Conservation (phyloP, 2,888 invertebrate species). For the Zygogramma bicolorata region DNA sequence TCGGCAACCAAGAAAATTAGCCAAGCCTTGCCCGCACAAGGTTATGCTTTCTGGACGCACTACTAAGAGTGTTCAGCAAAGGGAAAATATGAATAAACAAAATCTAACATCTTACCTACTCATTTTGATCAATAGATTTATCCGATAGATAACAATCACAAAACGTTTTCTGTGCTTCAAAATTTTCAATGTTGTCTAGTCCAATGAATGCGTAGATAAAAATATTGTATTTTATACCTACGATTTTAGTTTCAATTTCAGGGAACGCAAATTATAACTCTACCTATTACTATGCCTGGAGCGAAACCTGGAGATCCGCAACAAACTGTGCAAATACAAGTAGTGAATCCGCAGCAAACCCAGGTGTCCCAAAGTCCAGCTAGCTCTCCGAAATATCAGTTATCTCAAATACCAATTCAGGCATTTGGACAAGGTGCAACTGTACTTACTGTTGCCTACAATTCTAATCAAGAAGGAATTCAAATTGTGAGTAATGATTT, state of each 20-base stretch:
- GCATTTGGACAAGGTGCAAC: constrained; percentile 80
- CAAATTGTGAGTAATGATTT: constrained; percentile 69
- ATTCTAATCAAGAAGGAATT: constrained; percentile 71
- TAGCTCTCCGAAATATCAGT: constrained; percentile 80
- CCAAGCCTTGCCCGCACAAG: too few species aligned
- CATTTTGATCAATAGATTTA: too few species aligned
- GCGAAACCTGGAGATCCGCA: constrained; percentile 81
- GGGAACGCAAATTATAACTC: constrained; percentile 78
- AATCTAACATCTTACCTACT: too few species aligned
- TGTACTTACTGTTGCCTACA: constrained; percentile 81
- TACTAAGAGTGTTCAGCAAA: too few species aligned
- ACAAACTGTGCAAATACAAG: constrained; percentile 83
- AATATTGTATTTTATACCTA: background rate
- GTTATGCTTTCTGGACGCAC: too few species aligned
- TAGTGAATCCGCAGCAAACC: constrained; percentile 62
- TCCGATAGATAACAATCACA: too few species aligned
- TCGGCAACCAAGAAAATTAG: too few species aligned
- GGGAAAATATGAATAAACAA: too few species aligned
- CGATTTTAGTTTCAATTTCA: constrained; percentile 23
- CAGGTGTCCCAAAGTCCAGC: constrained; percentile 63
- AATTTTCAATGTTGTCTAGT: background rate
- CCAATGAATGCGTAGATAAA: background rate
- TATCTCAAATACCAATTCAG: constrained; percentile 80
- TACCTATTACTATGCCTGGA: constrained; percentile 83
- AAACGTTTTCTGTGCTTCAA: background rate